Evolutionary conservation across 2,888 invertebrate genomes (phyloP), one percentile per base, ranked within the genome.

Genomic region (Pterostichus niger): DNA sequence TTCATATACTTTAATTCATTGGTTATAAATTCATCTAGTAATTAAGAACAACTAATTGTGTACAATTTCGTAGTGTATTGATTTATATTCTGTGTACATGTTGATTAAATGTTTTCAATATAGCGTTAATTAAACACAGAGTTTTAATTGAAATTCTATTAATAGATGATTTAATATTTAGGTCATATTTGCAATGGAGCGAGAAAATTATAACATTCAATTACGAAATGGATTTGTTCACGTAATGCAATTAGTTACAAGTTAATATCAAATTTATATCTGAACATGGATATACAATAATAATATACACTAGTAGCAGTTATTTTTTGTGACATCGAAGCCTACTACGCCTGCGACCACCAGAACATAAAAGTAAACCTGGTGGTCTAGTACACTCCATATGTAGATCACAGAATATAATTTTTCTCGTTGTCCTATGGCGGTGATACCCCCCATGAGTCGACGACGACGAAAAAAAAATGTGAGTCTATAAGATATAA

Each of bases 71-170:
- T 52, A 6, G 13, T 13, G 64, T 64, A 64, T 33, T 64, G 64
- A 71, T 71, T 71, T 71, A 71, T 31, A 4, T 4, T 13, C 40
- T 71, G 68, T 17, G 68, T 71, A 71, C 68, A 71, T 15, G 40
- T 71, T 71, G 68, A 71, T 71, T 71, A 71, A 71, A 71, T 71
- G 68, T 17, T 71, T 68, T 40, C 44, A 15, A 9, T 68, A 17
- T 40, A 64, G 44, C 68, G 15, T 40, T 71, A 71, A 71, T 71
- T 71, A 71, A 71, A 44, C 68, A 13, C 40, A 15, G 15, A 71
- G 44, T 71, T 71, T 71, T 71, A 71, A 71, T 71, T 71, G 68
- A 71, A 17, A 24, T 40, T 71, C 68, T 71, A 71, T 71, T 71
- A 71, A 71, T 71, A 71, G 68, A 40, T 10, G 15, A 17, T 40